Evolutionary conservation across 2,888 invertebrate genomes (phyloP), one percentile per base, ranked within the genome.

Genomic region (Hyalella azteca): DNA sequence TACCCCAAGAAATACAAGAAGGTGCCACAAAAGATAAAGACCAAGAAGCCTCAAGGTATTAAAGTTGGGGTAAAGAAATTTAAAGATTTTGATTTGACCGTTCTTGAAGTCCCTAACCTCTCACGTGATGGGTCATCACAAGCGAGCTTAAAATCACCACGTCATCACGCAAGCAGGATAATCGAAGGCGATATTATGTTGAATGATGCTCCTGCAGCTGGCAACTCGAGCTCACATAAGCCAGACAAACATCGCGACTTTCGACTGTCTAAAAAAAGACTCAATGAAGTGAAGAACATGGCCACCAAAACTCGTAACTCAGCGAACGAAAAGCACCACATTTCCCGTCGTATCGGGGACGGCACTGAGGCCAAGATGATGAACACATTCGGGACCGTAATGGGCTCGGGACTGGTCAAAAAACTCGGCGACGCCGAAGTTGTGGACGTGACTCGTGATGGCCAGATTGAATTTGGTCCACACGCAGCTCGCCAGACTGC

Each of bases 51-150:
- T 26, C 22, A 54, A 19, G 26, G 29, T 29, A 54, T 54, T 54
- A 54, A 54, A 22, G 54, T 54, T 4, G 26, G 29, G 29, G 54
- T 54, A 7, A 54, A 54, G 54, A 22, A 54, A 4, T 54, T 54
- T 29, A 54, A 54, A 54, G 54, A 54, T 29, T 54, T 54, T 54
- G 54, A 54, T 54, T 19, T 54, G 15, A 54, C 54, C 26, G 54
- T 54, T 54, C 26, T 54, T 26, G 54, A 54, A 22, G 54, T 54
- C 11, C 54, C 54, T 7, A 54, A 29, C 13, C 54, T 54, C 54
- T 54, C 54, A 9, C 26, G 7, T 3, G 29, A 4, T 13, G 54
- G 22, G 26, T 7, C 54, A 54, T 11, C 22, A 29, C 7, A 54
- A 29, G 11, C 54, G 2, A 5, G n/a, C n/a, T n/a, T n/a, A n/a